Percentiles rank a stretch among this genome's conserved stretches.
Conservation (phyloP, 1,140 invertebrate species). For the Cecropterus lyciades region DNA sequence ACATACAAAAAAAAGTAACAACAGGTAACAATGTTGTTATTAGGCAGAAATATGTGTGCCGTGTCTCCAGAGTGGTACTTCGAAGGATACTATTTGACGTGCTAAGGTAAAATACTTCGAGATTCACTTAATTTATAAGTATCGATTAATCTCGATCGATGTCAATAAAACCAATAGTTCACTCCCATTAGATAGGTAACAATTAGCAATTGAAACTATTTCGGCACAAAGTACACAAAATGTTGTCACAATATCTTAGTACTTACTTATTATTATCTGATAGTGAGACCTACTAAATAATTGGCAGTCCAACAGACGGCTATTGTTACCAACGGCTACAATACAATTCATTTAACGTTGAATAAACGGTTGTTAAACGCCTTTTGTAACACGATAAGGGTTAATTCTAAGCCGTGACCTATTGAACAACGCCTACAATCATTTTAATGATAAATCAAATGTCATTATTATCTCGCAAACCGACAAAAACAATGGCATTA, state of each 20-base stretch:
- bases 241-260: conserved; percentile 9
- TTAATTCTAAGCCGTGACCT: conserved; percentile 27
- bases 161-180: too few relatives aligned
- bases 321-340: conserved; percentile 14
- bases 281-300: conserved; percentile 8
- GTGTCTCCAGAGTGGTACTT: too few relatives aligned
- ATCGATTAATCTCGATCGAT: too few relatives aligned
- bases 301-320: conserved; percentile 9
- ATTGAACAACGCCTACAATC: conserved; percentile 25
- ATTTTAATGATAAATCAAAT: conserved; percentile 29
- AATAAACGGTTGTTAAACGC: conserved; percentile 18
- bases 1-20: too few relatives aligned
- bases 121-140: too few relatives aligned
- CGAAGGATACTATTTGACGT: too few relatives aligned
- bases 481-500: conserved; percentile 27
- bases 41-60: too few relatives aligned
- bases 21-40: too few relatives aligned
- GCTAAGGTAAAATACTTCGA: too few relatives aligned
- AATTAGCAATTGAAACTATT: too few relatives aligned
- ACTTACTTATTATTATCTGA: conserved; percentile 11
- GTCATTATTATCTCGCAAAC: conserved; percentile 31
- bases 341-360: conserved; percentile 19
- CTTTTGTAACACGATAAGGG: conserved; percentile 31
- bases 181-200: too few relatives aligned
- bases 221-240: too few relatives aligned